Conservation (phyloP, 2,888 invertebrate species). For the Herminia tarsipennalis region DNA sequence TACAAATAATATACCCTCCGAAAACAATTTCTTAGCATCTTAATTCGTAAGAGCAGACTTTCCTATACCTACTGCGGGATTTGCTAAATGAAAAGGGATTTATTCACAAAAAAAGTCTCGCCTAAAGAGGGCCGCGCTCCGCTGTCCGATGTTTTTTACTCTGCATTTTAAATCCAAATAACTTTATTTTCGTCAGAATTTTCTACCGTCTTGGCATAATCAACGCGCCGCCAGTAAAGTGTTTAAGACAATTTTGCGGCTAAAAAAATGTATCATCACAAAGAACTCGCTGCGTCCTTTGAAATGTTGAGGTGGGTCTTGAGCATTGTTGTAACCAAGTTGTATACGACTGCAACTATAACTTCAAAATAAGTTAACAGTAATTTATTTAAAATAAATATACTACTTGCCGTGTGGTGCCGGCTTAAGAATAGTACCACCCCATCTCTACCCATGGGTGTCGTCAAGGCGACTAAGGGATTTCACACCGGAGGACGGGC, state of each 20-base stretch:
- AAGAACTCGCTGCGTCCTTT: slow-evolving; percentile 62
- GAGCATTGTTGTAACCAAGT: slow-evolving; percentile 28
- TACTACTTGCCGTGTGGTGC: too few species aligned
- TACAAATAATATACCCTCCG: slow-evolving; percentile 14
- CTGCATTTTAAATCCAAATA: slow-evolving; percentile 82
- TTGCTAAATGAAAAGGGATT: slow-evolving; percentile 71
- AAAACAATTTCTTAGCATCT: slow-evolving; percentile 49
- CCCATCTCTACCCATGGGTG: too few species aligned
- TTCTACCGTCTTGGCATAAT: slow-evolving; percentile 76
- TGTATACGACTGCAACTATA: background rate
- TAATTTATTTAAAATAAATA: too few species aligned
- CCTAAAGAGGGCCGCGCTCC: slow-evolving; percentile 47
- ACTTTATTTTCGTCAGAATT: slow-evolving; percentile 77
- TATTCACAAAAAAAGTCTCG: slow-evolving; percentile 61
- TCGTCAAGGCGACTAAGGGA: too few species aligned
- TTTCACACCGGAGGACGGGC: too few species aligned
- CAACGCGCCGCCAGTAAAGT: slow-evolving; percentile 69
- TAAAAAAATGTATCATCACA: slow-evolving; percentile 65
- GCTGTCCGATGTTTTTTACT: slow-evolving; percentile 64
- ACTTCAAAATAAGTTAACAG: too few species aligned
- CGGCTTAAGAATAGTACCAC: too few species aligned
- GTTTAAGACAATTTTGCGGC: slow-evolving; percentile 77
- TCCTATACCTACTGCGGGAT: slow-evolving; percentile 61
- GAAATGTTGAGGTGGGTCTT: slow-evolving; percentile 31
- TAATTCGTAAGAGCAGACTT: slow-evolving; percentile 51